phyloP scores from a whole-genome alignment of 2,113 vertebrate species.

The Sapayoa aenigma region DNA sequence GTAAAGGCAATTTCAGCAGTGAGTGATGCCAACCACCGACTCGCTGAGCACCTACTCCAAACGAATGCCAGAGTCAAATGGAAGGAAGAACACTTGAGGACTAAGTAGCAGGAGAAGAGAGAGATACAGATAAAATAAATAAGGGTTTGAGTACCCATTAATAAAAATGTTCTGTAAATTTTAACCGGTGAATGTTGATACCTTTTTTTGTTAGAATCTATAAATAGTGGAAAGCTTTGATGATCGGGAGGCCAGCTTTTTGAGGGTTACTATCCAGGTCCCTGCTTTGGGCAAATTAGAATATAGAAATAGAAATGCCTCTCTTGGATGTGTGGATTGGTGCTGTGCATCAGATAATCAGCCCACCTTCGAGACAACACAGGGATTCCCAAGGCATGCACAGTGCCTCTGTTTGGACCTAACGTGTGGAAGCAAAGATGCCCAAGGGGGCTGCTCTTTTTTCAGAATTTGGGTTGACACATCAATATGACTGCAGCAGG shows the following conservation, averaged over 20 bases:
- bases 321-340: neutral
- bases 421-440: neutral
- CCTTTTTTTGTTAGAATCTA: neutral
- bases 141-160: neutral
- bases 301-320: neutral
- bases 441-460: neutral
- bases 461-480: neutral
- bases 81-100: neutral
- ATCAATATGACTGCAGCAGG: neutral
- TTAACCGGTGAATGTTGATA: neutral
- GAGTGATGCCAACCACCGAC: neutral
- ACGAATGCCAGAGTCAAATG: neutral
- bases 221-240: neutral
- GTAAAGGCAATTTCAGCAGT: neutral
- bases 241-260: neutral
- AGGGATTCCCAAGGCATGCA: neutral
- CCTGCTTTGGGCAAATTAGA: neutral
- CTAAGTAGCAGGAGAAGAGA: accelerated
- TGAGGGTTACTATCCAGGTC: neutral
- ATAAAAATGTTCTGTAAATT: neutral
- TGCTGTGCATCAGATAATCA: neutral
- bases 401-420: neutral
- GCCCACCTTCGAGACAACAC: neutral
- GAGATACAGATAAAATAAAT: neutral
- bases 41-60: neutral